Percentiles rank a stretch among this genome's conserved stretches.
These are phyloP conservation scores for Dendrolimus houi DNA, from an alignment of 2,888 invertebrate genomes.

Conservation along the genomic window DNA sequence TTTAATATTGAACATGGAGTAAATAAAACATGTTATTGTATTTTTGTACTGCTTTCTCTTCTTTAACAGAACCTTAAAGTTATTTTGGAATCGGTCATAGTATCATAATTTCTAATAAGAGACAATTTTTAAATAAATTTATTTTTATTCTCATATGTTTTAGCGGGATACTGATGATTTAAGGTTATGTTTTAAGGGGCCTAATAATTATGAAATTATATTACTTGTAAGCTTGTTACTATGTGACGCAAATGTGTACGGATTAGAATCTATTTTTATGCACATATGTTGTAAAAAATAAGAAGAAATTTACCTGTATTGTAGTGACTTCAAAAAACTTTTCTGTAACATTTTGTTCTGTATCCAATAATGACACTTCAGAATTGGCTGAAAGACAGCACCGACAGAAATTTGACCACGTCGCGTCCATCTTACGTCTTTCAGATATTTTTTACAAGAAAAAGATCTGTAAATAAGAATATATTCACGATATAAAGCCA, in stretches of 20 bases:
- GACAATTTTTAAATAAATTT: neutral
- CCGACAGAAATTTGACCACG: constrained; percentile 64
- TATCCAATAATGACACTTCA: constrained; percentile 56
- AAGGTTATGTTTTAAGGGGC: constrained; percentile 11
- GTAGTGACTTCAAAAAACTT: constrained; percentile 61
- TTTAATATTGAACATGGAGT: too few species aligned
- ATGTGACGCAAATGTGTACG: too few species aligned
- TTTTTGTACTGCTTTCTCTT: too few species aligned
- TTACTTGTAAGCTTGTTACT: neutral
- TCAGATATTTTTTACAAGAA: constrained; percentile 38
- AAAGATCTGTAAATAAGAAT: constrained; percentile 49
- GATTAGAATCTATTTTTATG: neutral
- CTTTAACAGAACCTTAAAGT: too few species aligned
- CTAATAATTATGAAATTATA: neutral
- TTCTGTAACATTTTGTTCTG: constrained; percentile 40
- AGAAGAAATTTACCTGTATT: constrained; percentile 40
- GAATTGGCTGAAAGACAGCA: constrained; percentile 62
- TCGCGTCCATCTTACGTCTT: constrained; percentile 48
- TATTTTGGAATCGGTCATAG: too few species aligned
- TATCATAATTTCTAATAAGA: too few species aligned
- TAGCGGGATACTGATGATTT: neutral
- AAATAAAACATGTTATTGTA: too few species aligned
- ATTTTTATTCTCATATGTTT: neutral
- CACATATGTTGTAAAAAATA: constrained; percentile 1
- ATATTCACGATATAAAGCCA: constrained; percentile 35